phyloP scores from a whole-genome alignment of 2,888 invertebrate genomes.

The Melinopterus prodromus region DNA sequence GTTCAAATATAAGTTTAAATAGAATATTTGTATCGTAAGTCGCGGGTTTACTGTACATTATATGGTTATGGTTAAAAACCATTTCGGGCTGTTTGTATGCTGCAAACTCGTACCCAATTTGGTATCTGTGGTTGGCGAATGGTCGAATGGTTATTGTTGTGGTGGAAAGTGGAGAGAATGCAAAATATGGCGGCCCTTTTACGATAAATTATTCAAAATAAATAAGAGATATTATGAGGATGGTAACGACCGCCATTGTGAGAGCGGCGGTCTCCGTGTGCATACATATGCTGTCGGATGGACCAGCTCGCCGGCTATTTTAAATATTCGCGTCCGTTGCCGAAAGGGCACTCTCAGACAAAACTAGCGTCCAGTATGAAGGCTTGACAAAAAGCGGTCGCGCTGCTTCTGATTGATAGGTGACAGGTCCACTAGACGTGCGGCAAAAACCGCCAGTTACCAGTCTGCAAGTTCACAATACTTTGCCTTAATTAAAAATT shows the following conservation, averaged over 20 bases:
- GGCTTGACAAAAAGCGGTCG: slow-evolving; percentile 62
- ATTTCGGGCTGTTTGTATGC: no score
- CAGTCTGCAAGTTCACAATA: slow-evolving; percentile 44
- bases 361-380: slow-evolving; percentile 60
- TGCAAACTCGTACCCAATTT: neutral
- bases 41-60: no score
- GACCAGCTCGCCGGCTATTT: slow-evolving; percentile 53
- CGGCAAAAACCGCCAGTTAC: slow-evolving; percentile 54
- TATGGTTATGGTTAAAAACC: no score
- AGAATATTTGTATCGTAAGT: no score
- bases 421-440: slow-evolving; percentile 60
- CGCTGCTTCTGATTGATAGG: slow-evolving; percentile 62
- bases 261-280: neutral
- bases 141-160: neutral
- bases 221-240: neutral
- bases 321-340: slow-evolving; percentile 57
- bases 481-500: slow-evolving; percentile 53
- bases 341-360: slow-evolving; percentile 51
- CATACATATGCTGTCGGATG: slow-evolving; percentile 18
- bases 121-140: neutral
- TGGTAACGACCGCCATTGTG: neutral
- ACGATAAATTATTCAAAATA: slow-evolving; percentile 4
- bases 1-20: no score
- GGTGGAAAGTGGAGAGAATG: neutral
- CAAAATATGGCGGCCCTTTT: neutral